Base-by-base conservation (phyloP, 1,140 invertebrate species). In the Temnothorax longispinosus region DNA sequence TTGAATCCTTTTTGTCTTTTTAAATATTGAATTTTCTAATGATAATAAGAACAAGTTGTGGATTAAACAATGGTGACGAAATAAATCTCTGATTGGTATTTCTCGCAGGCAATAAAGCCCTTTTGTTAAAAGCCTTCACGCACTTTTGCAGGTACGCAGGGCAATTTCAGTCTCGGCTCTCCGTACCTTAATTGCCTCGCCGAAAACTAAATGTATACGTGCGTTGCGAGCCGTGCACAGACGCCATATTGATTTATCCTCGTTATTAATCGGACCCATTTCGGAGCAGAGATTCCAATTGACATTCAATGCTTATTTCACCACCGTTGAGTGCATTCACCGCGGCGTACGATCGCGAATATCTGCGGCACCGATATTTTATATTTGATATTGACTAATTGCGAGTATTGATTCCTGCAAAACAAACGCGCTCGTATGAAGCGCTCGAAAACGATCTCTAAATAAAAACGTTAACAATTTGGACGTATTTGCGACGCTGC, bases 231-330 rank as follows among this genome's bases (percentile, higher is more conserved):
- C 3, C 18, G 41, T n/a, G 52, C 35, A 32, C 54, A 18, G 41
- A 58, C 52, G 41, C 44, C 8, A 62, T 84, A 84, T 84, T 74
- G 67, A 84, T 84, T 75, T 62, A 50, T 27, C 27, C 13, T 62
- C 69, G 54, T 75, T 84, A 75, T 84, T 84, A 84, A 74, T 75
- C 44, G 69, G 27, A 32, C 44, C 32, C 32, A 60, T 84, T 84
- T 47, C 69, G 41, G 4, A n/a, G 44, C 54, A 41, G 54, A 10
- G 54, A 50, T 84, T 35, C 32, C 32, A 62, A 60, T 84, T 84
- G 54, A 6, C 65, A 13, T 72, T 82, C 69, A 32, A 84, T 74
- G 44, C 44, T 74, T 84, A 84, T 74, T 60, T 84, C 54, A 44
- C 27, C 3, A 21, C 10, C 54, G n/a, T 35, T 32, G 32, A 35